Conservation (phyloP, 1,140 invertebrate genomes). For the Tetramorium alpestre region DNA sequence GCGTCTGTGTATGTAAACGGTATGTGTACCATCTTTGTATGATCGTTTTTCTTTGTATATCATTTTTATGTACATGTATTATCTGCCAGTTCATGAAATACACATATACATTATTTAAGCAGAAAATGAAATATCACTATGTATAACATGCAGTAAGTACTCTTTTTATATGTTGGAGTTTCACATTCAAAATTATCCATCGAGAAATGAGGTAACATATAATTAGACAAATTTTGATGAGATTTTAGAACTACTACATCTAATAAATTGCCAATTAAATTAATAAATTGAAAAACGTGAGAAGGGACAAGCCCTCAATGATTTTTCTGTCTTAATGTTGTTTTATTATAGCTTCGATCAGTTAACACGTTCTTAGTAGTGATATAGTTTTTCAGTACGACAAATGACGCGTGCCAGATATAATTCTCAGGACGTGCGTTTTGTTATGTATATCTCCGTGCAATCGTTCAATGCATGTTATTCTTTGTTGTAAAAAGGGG, state of each 20-base stretch:
- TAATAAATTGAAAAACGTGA: conserved; percentile 24
- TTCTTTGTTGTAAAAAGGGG: conserved; percentile 33
- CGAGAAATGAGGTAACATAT: not conserved
- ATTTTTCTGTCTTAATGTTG: not conserved
- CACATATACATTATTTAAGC: conserved; percentile 48
- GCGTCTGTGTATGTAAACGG: conserved; percentile 1
- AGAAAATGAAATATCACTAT: conserved; percentile 38
- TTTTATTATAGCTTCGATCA: conserved; percentile 1
- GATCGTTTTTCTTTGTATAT: conserved; percentile 25
- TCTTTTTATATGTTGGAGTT: conserved; percentile 37
- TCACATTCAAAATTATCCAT: conserved; percentile 34
- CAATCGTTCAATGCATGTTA: conserved; percentile 34
- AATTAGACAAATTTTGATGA: conserved; percentile 25
- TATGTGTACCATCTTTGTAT: conserved; percentile 16
- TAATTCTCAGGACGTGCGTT: conserved; percentile 12
- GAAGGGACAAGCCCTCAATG: not conserved
- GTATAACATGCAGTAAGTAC: conserved; percentile 20
- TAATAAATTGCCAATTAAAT: conserved; percentile 9
- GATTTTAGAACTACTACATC: conserved; percentile 19
- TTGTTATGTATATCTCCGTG: conserved; percentile 15
- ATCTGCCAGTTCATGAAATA: conserved; percentile 9
- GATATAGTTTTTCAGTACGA: not conserved
- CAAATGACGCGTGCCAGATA: not conserved
- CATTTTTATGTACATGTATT: conserved; percentile 46
- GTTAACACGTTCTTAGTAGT: not conserved